Evolutionary conservation across 2,797 vertebrate genomes (phyloP).

Genomic region (Chelon labrosus): DNA sequence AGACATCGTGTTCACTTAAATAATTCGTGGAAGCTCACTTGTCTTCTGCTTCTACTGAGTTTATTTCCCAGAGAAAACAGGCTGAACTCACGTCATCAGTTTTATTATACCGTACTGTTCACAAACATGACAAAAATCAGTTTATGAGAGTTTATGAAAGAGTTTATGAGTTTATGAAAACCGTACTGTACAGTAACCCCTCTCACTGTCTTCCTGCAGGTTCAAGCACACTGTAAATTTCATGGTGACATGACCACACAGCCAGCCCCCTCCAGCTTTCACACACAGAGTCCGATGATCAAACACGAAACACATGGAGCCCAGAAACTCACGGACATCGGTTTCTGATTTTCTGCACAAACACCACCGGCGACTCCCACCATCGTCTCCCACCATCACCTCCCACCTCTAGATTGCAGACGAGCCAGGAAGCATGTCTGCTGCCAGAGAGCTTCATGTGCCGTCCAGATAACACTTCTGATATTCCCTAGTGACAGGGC

Average conservation of each 20-base stretch:
- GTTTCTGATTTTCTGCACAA: no score
- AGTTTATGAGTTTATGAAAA: no score
- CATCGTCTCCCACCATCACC: no score
- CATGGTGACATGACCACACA: neutral
- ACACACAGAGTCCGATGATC: neutral
- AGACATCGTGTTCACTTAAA: neutral
- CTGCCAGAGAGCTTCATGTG: neutral
- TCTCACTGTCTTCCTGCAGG: neutral
- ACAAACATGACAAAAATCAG: no score
- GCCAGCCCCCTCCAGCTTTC: neutral
- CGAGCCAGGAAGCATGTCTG: neutral
- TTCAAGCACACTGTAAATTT: neutral
- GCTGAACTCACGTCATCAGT: no score
- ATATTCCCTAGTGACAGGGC: neutral
- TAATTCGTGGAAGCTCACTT: neutral
- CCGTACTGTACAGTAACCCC: no score
- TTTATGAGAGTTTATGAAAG: neutral
- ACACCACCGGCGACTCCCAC: no score
- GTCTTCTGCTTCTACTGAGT: neutral
- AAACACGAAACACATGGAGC: neutral
- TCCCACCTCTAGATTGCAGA: no score
- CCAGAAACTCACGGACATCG: neutral
- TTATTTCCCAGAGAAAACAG: no score
- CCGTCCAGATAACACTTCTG: conserved; percentile 2
- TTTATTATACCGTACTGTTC: no score